A percentile compares a stretch with the other conserved stretches of the same genome.
Evolutionary conservation across 2,797 vertebrate species (phyloP).

Genomic region (Lutjanus campechanus): DNA sequence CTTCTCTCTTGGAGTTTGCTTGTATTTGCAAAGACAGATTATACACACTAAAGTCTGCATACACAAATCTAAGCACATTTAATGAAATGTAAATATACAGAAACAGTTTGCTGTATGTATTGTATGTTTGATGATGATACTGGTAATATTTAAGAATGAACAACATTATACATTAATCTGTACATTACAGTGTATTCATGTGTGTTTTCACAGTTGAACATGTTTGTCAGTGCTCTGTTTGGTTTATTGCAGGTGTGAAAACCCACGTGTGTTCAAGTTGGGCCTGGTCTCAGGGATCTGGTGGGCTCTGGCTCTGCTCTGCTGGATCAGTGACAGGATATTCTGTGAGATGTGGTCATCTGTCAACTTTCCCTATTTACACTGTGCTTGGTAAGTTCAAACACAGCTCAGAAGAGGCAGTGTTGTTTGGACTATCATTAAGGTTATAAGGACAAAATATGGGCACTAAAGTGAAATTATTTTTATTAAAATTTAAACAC

Average conservation of each 20-base stretch:
- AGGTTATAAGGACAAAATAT: too few species aligned
- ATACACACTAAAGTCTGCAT: not conserved
- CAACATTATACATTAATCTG: too few species aligned
- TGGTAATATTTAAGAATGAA: not conserved
- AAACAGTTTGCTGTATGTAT: not conserved
- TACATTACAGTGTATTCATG: not conserved
- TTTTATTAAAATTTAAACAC: not conserved
- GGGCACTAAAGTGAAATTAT: not conserved
- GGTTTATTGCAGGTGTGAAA: constrained; percentile 91
- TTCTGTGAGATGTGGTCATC: constrained; percentile 98
- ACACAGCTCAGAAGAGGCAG: not conserved
- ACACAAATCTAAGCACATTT: not conserved
- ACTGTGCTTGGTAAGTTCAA: constrained; percentile 94
- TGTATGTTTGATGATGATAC: not conserved
- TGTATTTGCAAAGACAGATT: not conserved
- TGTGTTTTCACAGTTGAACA: constrained; percentile 2
- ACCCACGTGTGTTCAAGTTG: constrained; percentile 94
- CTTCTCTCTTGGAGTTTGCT: not conserved
- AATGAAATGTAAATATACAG: not conserved
- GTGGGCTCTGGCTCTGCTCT: constrained; percentile 94
- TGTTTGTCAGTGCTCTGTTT: constrained; percentile 28
- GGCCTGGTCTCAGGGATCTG: constrained; percentile 91
- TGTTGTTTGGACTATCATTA: too few species aligned
- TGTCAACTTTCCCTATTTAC: constrained; percentile 97
- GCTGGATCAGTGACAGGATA: constrained; percentile 96